Base-by-base conservation (phyloP, 1,140 invertebrate genomes). In the Halotydeus destructor region DNA sequence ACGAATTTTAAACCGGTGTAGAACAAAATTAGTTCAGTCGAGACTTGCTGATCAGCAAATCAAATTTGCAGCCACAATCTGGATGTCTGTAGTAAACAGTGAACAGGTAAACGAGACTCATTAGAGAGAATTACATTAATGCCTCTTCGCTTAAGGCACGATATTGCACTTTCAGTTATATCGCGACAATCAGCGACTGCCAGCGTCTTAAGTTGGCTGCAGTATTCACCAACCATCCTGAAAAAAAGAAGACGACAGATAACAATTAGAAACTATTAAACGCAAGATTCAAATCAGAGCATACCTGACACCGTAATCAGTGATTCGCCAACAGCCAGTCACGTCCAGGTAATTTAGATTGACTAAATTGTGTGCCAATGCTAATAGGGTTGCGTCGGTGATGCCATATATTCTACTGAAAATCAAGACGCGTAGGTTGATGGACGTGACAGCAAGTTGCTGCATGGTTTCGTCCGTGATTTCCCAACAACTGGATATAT, bases 401-500 rank as follows among this genome's bases (percentile, higher is more conserved):
- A 62, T 48, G 0, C 59, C 57, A 52, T 61, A 62, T 31, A 62
- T 58, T 27, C 58, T 57, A 12, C 55, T 52, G 16, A 62, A 38
- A 33, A 55, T 54, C 12, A 62, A 44, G 44, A 46, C 52, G 19
- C 40, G 48, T 16, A 62, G 41, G 11, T 58, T 52, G 26, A 45
- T 46, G 46, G 54, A 58, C 6, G 49, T 30, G 3, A 50, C 42
- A 23, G 54, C 51, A 16, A 61, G 27, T 4, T 54, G 41, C 24
- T 46, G 48, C 8, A 58, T 43, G 21, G 55, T 50, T 21, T 57
- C 54, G 49, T 62, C 57, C 41, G 53, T 53, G 0, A 62, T 35
- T 36, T 59, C 52, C 60, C 60, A 62, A 39, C 60, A 62, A 25
- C 59, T 59, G n/a, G 54, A 54, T 19, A 62, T 36, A 47, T 61